These are phyloP conservation scores for Thalassoma bifasciatum DNA, from an alignment of 2,113 vertebrate species.

Conservation along the genomic window DNA sequence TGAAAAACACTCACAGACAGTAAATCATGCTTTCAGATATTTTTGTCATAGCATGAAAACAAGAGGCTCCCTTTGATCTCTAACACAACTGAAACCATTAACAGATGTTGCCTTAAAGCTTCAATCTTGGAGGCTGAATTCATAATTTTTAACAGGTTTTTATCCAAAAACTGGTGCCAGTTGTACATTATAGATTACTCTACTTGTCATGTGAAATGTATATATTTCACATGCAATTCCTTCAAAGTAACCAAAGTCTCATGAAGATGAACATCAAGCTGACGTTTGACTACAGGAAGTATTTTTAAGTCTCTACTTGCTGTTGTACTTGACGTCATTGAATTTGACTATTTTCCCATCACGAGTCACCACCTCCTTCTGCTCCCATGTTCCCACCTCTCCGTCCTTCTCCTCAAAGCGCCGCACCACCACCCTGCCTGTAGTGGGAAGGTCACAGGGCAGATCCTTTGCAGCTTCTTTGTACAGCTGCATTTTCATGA, in stretches of 20 bases:
- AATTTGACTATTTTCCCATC: slow-evolving; percentile 76
- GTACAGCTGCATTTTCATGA: slow-evolving; percentile 57
- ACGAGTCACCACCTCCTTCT: slow-evolving; percentile 74
- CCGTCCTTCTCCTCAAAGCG: slow-evolving; percentile 64
- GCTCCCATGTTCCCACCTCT: slow-evolving; percentile 57
- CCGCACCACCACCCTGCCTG: slow-evolving; percentile 59
- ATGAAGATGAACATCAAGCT: too few relatives aligned
- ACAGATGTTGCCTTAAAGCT: background rate
- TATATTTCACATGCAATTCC: too few relatives aligned
- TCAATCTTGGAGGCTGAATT: background rate
- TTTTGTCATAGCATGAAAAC: slow-evolving; percentile 18
- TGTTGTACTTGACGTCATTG: slow-evolving; percentile 65
- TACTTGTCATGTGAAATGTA: background rate
- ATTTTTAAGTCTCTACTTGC: slow-evolving; percentile 18
- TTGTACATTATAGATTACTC: background rate
- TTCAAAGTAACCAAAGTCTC: background rate
- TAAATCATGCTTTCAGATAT: background rate
- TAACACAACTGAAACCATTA: background rate
- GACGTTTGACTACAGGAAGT: too few relatives aligned
- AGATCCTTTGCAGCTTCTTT: slow-evolving; percentile 52
- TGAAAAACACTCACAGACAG: slow-evolving; percentile 20
- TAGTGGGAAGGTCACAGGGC: slow-evolving; percentile 58
- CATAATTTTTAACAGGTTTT: background rate
- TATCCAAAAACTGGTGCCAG: background rate
- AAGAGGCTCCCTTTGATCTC: background rate